Conservation (phyloP, 2,113 vertebrate species). For the Struthidea cinerea region DNA sequence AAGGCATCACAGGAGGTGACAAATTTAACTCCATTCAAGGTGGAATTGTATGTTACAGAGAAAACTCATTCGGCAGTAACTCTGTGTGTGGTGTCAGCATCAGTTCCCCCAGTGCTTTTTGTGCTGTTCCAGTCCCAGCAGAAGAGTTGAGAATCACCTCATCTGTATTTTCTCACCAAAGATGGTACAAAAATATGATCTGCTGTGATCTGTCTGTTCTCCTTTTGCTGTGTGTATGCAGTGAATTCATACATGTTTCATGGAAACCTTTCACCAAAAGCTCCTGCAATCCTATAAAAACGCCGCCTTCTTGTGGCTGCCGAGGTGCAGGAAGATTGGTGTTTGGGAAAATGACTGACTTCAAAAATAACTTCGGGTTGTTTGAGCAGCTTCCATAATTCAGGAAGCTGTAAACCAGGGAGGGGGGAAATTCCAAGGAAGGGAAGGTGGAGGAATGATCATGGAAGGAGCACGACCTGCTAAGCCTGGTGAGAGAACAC, state of each 20-base stretch:
- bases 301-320: background rate
- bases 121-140: background rate
- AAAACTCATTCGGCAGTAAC: background rate
- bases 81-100: background rate
- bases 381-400: background rate
- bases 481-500: background rate
- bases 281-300: conserved; percentile 8
- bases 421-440: background rate
- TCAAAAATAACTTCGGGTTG: background rate
- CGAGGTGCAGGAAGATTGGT: background rate
- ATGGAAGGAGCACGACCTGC: background rate
- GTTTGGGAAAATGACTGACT: background rate
- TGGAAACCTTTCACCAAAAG: conserved; percentile 1
- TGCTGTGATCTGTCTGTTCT: conserved; percentile 4
- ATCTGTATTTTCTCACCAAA: conserved; percentile 22
- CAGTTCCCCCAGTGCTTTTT: background rate
- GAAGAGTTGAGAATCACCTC: background rate
- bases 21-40: background rate
- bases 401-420: background rate
- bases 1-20: too few relatives aligned
- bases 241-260: conserved; percentile 49
- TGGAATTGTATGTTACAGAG: background rate
- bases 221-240: background rate
- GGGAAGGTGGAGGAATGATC: background rate
- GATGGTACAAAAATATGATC: conserved; percentile 20